These are phyloP conservation scores for Peucedramus taeniatus DNA, from an alignment of 2,113 vertebrate species.

Conservation along the genomic window DNA sequence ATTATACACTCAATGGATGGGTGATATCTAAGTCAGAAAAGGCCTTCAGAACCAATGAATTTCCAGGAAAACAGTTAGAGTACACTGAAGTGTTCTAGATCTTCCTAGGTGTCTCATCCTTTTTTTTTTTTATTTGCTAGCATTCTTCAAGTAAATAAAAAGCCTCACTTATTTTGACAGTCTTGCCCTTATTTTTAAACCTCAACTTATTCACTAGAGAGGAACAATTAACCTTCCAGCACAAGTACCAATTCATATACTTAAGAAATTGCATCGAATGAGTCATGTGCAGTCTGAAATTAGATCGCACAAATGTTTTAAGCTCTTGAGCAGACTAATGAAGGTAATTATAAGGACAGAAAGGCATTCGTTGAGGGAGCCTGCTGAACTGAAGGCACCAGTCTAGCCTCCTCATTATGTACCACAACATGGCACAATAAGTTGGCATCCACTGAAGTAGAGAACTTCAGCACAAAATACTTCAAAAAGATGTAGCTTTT, in stretches of 20 bases:
- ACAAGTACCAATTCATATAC: not conserved
- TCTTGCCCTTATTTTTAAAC: not conserved
- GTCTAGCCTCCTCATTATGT: not conserved
- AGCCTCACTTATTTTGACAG: not conserved
- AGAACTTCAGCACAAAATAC: not conserved
- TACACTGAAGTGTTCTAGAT: not conserved
- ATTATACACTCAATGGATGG: not conserved
- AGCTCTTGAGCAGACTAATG: not conserved
- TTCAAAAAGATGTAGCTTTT: not conserved
- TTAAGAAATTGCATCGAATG: not conserved
- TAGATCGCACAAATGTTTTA: not conserved
- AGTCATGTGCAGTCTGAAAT: not conserved
- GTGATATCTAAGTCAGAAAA: not conserved
- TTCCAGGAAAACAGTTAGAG: not conserved
- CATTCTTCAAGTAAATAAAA: not conserved
- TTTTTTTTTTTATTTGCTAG: not conserved
- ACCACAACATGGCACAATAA: not conserved
- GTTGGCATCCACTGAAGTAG: not conserved
- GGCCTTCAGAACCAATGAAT: not conserved
- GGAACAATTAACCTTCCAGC: not conserved
- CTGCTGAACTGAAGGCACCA: not conserved
- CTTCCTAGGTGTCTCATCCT: not conserved
- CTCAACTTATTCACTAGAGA: not conserved
- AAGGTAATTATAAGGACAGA: not conserved
- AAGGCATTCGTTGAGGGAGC: not conserved